Evolutionary conservation across 1,140 invertebrate genomes (phyloP), one percentile per base, ranked within the genome.

Genomic region (Nixonia krombeini): DNA sequence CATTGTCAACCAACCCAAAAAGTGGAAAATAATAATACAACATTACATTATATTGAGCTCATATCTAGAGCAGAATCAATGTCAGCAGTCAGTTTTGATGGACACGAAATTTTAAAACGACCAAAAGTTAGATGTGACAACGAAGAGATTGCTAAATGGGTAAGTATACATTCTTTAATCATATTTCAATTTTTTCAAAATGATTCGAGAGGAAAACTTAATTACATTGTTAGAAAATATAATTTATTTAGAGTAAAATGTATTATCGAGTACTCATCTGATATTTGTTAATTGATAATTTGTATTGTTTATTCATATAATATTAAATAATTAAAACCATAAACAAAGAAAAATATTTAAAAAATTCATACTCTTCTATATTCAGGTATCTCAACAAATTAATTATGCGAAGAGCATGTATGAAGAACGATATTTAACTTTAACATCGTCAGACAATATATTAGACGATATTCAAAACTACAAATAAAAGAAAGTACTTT

Each of bases 361-460:
- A 10, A 13, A 13, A 12, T 35, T 1, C 1, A 12, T 7, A 18
- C 6, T 40, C 18, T 18, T 17, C 1, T 15, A 9, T 40, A 9
- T 76, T 4, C 61, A 90, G 89, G 88, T 90, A 33, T 87, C 87
- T 1, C 89, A 91, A 65, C 88, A 93, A 83, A 91, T 93, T 49
- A 95, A 94, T 74, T 95, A 95, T 83, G 95, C 95, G 28, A 94
- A 94, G 79, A 91, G 90, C 74, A 89, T 96, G 73, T 93, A 92
- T 78, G 90, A 94, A 78, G 95, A 97, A 86, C 87, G 89, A 4
- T 82, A 75, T 38, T 63, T 85, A 10, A 85, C 84, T 0, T 51
- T 85, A 8, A 78, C 79, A 46, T 85, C 83, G 4, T 85, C 82
- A n/a, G 84, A 85, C 49, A 85, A 81, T 31, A 83, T 85, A 73